Evolutionary conservation across 2,888 invertebrate genomes (phyloP).

Genomic region (Protula sp.): DNA sequence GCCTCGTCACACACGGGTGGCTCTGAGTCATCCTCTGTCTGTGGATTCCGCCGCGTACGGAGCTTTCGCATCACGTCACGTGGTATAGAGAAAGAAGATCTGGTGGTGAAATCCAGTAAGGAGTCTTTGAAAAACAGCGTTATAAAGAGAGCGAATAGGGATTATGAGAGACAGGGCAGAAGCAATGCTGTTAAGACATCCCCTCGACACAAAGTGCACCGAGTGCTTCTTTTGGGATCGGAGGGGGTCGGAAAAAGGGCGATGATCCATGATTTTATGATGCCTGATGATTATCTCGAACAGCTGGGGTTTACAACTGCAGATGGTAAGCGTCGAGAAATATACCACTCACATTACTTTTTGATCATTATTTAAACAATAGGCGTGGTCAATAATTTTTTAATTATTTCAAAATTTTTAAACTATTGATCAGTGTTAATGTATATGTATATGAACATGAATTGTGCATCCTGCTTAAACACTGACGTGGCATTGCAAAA

Average conservation of each 20-base stretch:
- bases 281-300: neutral
- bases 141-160: neutral
- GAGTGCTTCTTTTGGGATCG: neutral
- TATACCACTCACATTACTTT: too few species aligned
- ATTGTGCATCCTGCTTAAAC: too few species aligned
- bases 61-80: neutral
- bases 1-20: too few species aligned
- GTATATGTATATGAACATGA: too few species aligned
- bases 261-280: neutral
- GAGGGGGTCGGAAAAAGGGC: neutral
- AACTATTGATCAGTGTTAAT: too few species aligned
- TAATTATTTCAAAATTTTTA: too few species aligned
- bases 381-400: too few species aligned
- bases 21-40: too few species aligned
- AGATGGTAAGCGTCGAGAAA: neutral
- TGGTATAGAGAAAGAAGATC: neutral
- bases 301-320: neutral
- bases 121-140: neutral
- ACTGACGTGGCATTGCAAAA: too few species aligned
- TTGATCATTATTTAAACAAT: too few species aligned
- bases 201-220: neutral
- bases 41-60: neutral
- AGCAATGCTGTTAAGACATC: too few species aligned
- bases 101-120: neutral
- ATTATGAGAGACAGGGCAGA: too few species aligned